Evolutionary conservation across 2,888 invertebrate species (phyloP), one percentile per base, ranked within the genome.

Genomic region (Dryocosmus kuriphilus): DNA sequence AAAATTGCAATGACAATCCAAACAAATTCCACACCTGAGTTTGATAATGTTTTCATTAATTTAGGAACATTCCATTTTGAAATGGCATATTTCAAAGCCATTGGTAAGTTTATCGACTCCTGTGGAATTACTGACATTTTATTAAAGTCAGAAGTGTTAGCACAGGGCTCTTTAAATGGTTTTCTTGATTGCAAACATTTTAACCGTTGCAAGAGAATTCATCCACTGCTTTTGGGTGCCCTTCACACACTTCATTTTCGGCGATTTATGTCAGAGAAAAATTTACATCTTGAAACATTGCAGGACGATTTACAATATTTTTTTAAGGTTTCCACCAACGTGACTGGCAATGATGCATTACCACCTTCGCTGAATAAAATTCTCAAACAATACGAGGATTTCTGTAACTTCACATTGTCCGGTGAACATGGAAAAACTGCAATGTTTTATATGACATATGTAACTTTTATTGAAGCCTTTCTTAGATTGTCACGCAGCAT

Each of bases 181-280:
- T 89, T 89, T 78, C 79, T 90, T 14, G 85, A 86, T 19, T 82
- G 90, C 75, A 90, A 90, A n/a, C n/a, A n/a, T n/a, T n/a, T n/a
- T n/a, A n/a, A n/a, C n/a, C n/a, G n/a, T n/a, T n/a, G n/a, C n/a
- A n/a, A n/a, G n/a, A n/a, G n/a, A n/a, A n/a, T n/a, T n/a, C 88
- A 89, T 83, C 88, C 89, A 8, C 77, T 89, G 51, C 74, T 80
- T 4, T 35, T 86, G 77, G 82, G 74, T n/a, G 88, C 84, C 30
- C 82, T 88, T 32, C 85, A 89, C 80, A 81, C 84, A 46, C 76
- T 89, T 60, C 89, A 88, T 84, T 88, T 89, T 80, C 81, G 88
- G 81, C 35, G 81, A 51, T 89, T 84, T 85, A 84, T 87, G 22
- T 63, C 76, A n/a, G 67, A 30, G 4, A 30, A 30, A 30, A 30